A percentile compares a stretch with the other conserved stretches of the same genome.
Conservation (phyloP, 1,140 invertebrate species). For the Trachymyrmex cornetzi region DNA sequence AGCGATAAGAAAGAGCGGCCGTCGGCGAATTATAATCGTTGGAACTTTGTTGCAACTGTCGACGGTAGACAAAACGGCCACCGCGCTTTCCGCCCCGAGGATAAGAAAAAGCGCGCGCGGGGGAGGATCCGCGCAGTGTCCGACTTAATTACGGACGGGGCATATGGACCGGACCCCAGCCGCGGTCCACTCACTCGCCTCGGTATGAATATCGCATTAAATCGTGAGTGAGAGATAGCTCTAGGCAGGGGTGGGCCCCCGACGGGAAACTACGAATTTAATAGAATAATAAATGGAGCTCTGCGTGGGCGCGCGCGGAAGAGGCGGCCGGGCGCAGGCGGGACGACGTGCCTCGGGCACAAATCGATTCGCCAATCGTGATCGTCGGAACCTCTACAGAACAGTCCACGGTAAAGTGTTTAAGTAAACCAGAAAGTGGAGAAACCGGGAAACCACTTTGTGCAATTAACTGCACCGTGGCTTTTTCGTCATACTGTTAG, state of each 20-base stretch:
- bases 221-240: conserved; percentile 69
- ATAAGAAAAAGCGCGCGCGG: conserved; percentile 29
- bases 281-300: conserved; percentile 84
- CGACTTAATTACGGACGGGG: conserved; percentile 72
- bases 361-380: conserved; percentile 43
- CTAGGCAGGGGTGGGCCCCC: conserved; percentile 65
- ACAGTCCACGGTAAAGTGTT: not conserved
- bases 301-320: conserved; percentile 35
- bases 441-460: conserved; percentile 1
- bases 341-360: conserved; percentile 32
- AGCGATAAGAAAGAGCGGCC: conserved; percentile 30
- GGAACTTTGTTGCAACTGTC: conserved; percentile 21
- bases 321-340: not conserved
- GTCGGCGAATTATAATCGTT: conserved; percentile 36
- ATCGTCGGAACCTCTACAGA: conserved; percentile 8
- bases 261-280: conserved; percentile 81
- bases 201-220: conserved; percentile 78
- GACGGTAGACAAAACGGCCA: not conserved
- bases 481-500: not conserved
- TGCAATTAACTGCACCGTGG: not conserved
- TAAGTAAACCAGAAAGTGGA: conserved; percentile 23
- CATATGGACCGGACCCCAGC: conserved; percentile 65
- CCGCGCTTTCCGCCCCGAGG: conserved; percentile 6
- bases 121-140: conserved; percentile 61
- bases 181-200: conserved; percentile 65